These are phyloP conservation scores for Macrotus californicus DNA, from an alignment of 2,113 vertebrate species.

Conservation along the genomic window DNA sequence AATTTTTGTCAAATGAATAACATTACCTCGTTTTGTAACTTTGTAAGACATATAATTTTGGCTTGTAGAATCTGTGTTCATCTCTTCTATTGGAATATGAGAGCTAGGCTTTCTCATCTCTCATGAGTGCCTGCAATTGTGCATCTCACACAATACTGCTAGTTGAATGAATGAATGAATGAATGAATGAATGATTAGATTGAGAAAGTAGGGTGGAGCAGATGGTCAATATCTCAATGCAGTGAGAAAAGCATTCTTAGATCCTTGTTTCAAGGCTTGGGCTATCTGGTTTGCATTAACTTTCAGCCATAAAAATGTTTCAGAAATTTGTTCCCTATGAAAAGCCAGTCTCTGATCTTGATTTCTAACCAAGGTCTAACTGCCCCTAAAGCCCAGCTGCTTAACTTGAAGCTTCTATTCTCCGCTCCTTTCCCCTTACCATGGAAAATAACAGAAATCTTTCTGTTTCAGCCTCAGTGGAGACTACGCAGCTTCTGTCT, in stretches of 20 bases:
- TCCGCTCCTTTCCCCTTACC: not conserved
- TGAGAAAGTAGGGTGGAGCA: not conserved
- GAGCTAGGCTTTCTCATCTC: not conserved
- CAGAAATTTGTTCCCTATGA: constrained; percentile 28
- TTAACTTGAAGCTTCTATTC: constrained; percentile 10
- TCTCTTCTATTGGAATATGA: not conserved
- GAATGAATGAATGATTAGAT: not conserved
- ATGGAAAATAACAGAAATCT: not conserved
- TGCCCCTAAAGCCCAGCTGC: not conserved
- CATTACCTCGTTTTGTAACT: not conserved
- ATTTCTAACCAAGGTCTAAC: not conserved
- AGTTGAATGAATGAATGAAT: not conserved
- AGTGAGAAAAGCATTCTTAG: not conserved
- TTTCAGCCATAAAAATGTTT: not conserved
- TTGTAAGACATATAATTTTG: not conserved
- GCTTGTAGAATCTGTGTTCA: not conserved
- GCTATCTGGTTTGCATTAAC: not conserved
- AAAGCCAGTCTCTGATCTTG: constrained; percentile 31
- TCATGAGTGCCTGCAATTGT: not conserved
- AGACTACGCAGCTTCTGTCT: not conserved
- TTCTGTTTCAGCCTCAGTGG: not conserved
- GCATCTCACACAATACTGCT: not conserved
- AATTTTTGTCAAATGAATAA: not conserved
- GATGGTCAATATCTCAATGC: not conserved
- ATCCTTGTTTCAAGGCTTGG: not conserved